These are phyloP conservation scores for Heterotilapia buettikoferi DNA, from an alignment of 2,113 vertebrate genomes.

Conservation along the genomic window DNA sequence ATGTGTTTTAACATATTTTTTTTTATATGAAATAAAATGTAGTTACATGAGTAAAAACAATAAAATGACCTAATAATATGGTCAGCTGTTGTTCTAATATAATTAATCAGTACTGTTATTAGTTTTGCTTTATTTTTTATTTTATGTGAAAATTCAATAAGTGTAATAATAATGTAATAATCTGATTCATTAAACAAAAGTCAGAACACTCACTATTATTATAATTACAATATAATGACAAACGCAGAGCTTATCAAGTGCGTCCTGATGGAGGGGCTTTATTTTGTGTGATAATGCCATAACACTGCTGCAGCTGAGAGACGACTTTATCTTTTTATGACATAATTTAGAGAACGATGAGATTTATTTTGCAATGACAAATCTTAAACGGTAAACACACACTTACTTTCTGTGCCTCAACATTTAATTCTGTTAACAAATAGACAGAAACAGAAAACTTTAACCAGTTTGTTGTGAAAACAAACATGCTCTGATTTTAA, in stretches of 20 bases:
- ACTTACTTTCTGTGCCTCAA: neutral
- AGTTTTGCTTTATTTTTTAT: neutral
- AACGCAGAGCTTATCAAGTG: neutral
- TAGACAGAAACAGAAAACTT: neutral
- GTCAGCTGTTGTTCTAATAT: neutral
- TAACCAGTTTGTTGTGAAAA: neutral
- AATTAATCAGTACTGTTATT: neutral
- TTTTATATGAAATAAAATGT: neutral
- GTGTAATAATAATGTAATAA: neutral
- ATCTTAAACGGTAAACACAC: neutral
- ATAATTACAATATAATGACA: neutral
- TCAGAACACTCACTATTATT: neutral
- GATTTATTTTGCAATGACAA: neutral
- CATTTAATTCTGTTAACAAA: neutral
- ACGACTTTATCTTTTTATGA: neutral
- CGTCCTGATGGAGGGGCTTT: neutral
- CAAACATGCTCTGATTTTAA: neutral
- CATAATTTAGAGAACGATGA: fast-evolving
- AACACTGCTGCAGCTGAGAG: neutral
- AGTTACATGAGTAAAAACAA: neutral
- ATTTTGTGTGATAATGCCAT: neutral
- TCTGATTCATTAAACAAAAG: fast-evolving
- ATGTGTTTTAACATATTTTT: neutral
- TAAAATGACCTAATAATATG: neutral
- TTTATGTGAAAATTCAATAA: neutral